These are phyloP conservation scores for Cygnus olor DNA, from an alignment of 2,797 vertebrate species.

Conservation along the genomic window DNA sequence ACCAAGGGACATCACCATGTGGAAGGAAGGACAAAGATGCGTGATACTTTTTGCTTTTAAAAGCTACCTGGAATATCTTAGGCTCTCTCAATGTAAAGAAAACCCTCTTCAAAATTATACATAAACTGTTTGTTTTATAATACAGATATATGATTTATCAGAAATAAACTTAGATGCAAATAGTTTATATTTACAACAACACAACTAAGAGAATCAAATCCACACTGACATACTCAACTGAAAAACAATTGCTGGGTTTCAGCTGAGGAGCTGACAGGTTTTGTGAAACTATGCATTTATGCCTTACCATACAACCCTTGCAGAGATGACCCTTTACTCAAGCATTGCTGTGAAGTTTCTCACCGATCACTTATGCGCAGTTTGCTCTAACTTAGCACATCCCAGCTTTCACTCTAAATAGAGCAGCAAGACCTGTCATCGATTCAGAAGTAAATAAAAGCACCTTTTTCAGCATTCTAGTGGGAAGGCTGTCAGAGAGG, in stretches of 20 bases:
- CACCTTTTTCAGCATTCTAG: background rate
- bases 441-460: background rate
- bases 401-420: background rate
- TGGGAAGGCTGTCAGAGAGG: background rate
- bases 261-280: background rate
- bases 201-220: background rate
- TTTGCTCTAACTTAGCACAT: accelerated
- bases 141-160: background rate
- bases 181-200: background rate
- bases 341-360: background rate
- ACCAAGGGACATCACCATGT: accelerated
- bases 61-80: background rate
- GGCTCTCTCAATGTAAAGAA: background rate
- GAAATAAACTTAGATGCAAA: background rate
- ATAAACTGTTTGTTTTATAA: background rate
- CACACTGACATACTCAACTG: background rate
- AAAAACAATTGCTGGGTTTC: background rate
- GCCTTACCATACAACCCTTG: background rate
- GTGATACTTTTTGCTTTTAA: background rate
- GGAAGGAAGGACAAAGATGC: accelerated
- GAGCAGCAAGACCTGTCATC: background rate
- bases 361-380: background rate
- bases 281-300: background rate
- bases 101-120: background rate
- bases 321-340: background rate